phyloP scores from a whole-genome alignment of 2,113 vertebrate species.

The Microtus oregoni region DNA sequence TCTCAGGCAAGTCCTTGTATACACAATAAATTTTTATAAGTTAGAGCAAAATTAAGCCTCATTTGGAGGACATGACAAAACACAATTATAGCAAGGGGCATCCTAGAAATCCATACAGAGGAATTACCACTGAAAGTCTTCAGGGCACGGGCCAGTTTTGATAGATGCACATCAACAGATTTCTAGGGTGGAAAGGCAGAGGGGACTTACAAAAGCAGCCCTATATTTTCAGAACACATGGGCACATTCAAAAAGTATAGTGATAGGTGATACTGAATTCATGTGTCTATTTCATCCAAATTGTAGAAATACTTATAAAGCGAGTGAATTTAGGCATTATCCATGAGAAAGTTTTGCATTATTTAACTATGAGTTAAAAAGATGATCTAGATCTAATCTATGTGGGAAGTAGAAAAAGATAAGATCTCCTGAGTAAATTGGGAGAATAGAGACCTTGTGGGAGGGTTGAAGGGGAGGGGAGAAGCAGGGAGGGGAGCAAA shows the following conservation, averaged over 20 bases:
- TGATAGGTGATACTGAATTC: not conserved
- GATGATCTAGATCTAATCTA: not conserved
- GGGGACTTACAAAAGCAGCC: not conserved
- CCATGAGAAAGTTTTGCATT: not conserved
- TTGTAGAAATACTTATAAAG: not conserved
- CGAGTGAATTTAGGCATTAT: not conserved
- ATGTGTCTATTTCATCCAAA: not conserved
- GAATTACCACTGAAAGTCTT: not conserved
- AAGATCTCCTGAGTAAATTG: too few species aligned
- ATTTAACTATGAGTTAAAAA: conserved; percentile 20
- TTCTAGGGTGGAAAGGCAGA: not conserved
- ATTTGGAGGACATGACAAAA: not conserved
- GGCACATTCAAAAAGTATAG: not conserved
- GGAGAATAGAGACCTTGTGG: too few species aligned
- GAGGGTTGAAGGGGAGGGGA: too few species aligned
- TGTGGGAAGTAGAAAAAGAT: too few species aligned
- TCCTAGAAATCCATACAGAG: not conserved
- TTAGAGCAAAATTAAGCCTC: not conserved
- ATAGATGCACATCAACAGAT: not conserved
- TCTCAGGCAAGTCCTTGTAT: not conserved
- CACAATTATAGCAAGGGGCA: not conserved
- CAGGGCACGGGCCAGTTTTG: not conserved
- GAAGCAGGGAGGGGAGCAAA: too few species aligned
- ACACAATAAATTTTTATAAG: not conserved
- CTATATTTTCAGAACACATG: not conserved